Base-by-base conservation (phyloP, 2,113 vertebrate species). In the Spea multiplicata region DNA sequence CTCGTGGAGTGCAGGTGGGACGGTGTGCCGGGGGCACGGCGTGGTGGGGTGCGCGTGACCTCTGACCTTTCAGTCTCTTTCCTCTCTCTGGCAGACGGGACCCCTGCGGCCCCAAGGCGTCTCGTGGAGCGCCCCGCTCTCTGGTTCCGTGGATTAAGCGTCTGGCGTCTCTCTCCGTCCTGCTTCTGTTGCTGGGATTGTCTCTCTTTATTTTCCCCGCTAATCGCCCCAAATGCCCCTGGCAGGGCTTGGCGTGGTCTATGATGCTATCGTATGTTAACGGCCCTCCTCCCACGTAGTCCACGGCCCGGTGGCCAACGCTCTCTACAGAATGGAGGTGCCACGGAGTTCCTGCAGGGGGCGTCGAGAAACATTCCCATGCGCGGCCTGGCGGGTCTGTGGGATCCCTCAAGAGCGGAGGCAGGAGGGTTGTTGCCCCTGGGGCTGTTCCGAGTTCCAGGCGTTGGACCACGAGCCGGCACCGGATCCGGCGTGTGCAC, bases 231-330 rank as follows among this genome's bases (percentile, higher is more conserved):
- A 92, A 90, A 52, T 90, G 86, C 70, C 85, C 44, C 8, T 80
- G 86, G 44, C 80, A 82, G 61, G 57, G 55, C 66, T 82, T 89
- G 55, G 59, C 76, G 4, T 83, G 81, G 6, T 84, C 85, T 45
- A 82, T 95, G 52, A 84, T 85, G 1, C 90, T 96, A 49, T 88
- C 82, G 6, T 94, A 96, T 44, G 86, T 94, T 82, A 94, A 93
- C 0, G 95, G 94, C 3, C 93, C 91, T 0, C 95, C 95, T 0
- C 94, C 94, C 0, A 88, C 91, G 48, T 95, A 89, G 62, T 0
- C 0, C 2, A 53, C 0, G 52, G 44, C 7, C 53, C 14, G 53
- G 52, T 13, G 2, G 0, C 13, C 14, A 5, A 59, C 44, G 44
- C 0, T 6, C 0, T 6, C 66, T 46, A 5, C 13, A 46, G 3